These are phyloP conservation scores for Syngnathus typhle DNA, from an alignment of 2,113 vertebrate species.

Conservation along the genomic window DNA sequence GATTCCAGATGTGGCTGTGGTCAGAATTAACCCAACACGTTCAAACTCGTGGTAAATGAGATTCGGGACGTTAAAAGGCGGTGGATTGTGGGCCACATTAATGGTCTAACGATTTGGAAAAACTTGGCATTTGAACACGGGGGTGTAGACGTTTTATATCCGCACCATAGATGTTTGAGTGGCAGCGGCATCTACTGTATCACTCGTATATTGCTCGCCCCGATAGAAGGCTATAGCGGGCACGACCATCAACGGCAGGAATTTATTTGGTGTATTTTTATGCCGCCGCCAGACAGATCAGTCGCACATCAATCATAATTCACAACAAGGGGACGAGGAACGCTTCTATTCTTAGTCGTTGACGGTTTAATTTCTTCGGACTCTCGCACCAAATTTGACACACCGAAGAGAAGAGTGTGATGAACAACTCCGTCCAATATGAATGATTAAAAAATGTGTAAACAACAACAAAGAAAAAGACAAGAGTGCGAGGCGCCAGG, in stretches of 20 bases:
- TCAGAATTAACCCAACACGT: neutral
- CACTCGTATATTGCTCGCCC: neutral
- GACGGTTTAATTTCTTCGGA: neutral
- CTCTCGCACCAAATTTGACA: neutral
- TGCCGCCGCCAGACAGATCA: constrained; percentile 2
- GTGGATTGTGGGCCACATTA: too few species aligned
- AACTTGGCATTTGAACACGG: neutral
- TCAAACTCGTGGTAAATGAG: neutral
- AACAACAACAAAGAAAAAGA: too few species aligned
- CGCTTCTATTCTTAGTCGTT: neutral
- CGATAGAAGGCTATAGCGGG: neutral
- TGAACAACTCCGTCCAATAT: neutral
- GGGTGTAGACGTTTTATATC: neutral
- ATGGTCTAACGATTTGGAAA: neutral
- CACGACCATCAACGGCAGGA: neutral
- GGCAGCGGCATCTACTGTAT: neutral
- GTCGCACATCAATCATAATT: constrained; percentile 7
- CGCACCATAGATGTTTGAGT: neutral
- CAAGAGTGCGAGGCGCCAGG: constrained; percentile 8
- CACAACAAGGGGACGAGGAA: neutral
- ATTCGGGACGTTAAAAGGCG: neutral
- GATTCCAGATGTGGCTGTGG: neutral
- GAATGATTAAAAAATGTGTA: neutral
- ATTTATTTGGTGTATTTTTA: constrained; percentile 5
- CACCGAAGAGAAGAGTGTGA: neutral